These are phyloP conservation scores for Penaeus monodon DNA, from an alignment of 2,888 invertebrate species.

Conservation along the genomic window DNA sequence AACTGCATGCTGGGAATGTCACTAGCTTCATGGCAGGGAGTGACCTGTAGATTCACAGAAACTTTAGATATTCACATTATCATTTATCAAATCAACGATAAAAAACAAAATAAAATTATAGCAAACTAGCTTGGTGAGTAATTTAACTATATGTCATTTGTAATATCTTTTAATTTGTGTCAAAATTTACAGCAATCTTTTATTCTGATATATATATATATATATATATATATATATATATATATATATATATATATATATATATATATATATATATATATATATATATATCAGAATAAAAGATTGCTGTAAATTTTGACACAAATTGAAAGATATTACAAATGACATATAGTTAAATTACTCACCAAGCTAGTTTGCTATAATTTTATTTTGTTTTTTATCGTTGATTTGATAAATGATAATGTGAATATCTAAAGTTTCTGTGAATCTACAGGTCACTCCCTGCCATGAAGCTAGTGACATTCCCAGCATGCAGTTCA, in stretches of 20 bases:
- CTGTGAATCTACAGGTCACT: conserved; percentile 67
- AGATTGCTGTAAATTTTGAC: too few relatives aligned
- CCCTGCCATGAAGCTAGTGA: conserved; percentile 75
- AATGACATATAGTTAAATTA: too few relatives aligned
- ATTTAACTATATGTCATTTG: too few relatives aligned
- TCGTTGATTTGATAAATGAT: not conserved
- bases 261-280: too few relatives aligned
- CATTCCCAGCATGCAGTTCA: conserved; percentile 83
- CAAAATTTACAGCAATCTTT: too few relatives aligned
- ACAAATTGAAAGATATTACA: not conserved
- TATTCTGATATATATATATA: too few relatives aligned
- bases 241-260: too few relatives aligned
- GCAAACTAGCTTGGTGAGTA: too few relatives aligned
- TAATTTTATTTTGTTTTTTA: not conserved
- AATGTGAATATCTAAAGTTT: not conserved
- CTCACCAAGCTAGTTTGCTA: too few relatives aligned
- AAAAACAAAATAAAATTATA: not conserved
- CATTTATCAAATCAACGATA: not conserved
- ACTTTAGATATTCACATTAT: not conserved
- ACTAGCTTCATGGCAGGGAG: conserved; percentile 74
- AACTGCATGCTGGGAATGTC: conserved; percentile 83
- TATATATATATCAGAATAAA: too few relatives aligned
- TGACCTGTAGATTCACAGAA: conserved; percentile 67
- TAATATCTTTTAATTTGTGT: not conserved
- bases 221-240: too few relatives aligned